Evolutionary conservation across 2,888 invertebrate genomes (phyloP), one percentile per base, ranked within the genome.

Genomic region (Athrips mouffetella): DNA sequence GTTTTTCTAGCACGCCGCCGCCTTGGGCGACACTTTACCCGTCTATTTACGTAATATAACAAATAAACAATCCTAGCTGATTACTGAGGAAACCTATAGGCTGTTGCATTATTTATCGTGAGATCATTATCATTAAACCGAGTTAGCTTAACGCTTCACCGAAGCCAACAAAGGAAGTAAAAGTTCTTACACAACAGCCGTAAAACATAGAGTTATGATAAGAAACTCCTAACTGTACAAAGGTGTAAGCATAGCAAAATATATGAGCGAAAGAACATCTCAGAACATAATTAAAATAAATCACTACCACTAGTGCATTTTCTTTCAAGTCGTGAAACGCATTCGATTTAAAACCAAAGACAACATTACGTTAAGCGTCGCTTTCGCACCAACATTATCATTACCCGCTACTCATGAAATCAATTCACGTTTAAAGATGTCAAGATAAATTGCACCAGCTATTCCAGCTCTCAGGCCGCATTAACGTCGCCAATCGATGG

Each of bases 141-240:
- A 63, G 62, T 65, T 61, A 59, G 61, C 64, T 73, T 63, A 65
- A 60, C 67, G 65, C 50, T 60, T 58, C 65, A 66, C 68, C 66
- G 59, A 59, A 58, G 60, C 53, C 53, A 59, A 60, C 59, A 58
- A 59, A 61, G 62, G 63, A 64, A 66, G 63, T 66, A 65, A 65
- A 63, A 60, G 66, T 62, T 57, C 55, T 62, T 67, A 60, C 64
- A 65, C 59, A 63, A 47, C 37, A 35, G 13, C 35, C 45, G 25
- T 47, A 49, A 50, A 50, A 50, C 47, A 33, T 44, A 29, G 27
- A 50, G 45, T 39, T 47, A 45, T 45, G 44, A 48, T 45, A 25
- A 45, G 23, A 41, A n/a, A 29, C 27, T 27, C 20, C 7, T 44
- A 30, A 29, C 5, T 13, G 11, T 30, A 44, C 30, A 23, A n/a